Evolutionary conservation across 2,113 vertebrate genomes (phyloP).

Genomic region (Bos indicus): DNA sequence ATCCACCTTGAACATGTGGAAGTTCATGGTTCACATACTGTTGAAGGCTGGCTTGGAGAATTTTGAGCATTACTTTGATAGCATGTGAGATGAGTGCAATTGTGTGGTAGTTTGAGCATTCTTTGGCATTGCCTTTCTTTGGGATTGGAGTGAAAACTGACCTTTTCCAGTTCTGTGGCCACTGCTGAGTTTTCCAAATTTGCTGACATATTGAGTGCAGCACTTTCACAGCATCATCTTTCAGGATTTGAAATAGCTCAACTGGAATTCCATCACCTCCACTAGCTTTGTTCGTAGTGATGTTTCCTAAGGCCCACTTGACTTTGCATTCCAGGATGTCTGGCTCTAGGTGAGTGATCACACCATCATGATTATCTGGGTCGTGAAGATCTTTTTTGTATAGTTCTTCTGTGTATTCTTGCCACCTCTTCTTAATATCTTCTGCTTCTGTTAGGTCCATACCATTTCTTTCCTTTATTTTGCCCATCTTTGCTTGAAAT

Average conservation of each 20-base stretch:
- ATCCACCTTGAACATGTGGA: background rate
- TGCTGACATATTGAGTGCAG: background rate
- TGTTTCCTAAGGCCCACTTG: background rate
- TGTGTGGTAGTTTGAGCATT: background rate
- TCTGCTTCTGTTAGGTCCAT: background rate
- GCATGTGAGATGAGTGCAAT: background rate
- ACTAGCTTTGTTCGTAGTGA: background rate
- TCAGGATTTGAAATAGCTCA: background rate
- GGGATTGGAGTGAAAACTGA: background rate
- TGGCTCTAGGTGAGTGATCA: background rate
- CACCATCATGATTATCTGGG: background rate
- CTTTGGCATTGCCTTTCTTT: background rate
- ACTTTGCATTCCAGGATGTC: rapidly evolving
- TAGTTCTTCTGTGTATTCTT: background rate
- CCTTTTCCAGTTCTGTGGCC: background rate
- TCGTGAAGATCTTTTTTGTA: background rate
- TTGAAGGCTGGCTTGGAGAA: background rate
- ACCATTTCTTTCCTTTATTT: background rate
- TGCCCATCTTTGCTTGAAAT: background rate
- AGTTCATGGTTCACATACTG: background rate
- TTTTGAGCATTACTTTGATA: background rate
- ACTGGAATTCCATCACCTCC: background rate
- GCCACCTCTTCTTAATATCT: background rate
- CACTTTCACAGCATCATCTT: background rate
- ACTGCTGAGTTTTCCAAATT: background rate